These are phyloP conservation scores for Cataglyphis cursor DNA, from an alignment of 2,888 invertebrate species.

Conservation along the genomic window DNA sequence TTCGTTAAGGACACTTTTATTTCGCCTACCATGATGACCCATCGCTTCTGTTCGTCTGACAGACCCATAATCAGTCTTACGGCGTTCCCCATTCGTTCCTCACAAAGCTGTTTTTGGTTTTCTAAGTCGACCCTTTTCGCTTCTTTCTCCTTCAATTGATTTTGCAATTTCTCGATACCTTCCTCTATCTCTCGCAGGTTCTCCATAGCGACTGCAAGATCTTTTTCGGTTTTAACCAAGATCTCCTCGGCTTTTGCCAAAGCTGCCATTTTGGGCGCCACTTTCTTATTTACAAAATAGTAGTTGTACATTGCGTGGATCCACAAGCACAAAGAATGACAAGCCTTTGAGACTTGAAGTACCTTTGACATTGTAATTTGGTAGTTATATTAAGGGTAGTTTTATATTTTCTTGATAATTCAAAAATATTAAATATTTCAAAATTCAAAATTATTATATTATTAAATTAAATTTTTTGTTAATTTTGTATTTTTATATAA, in stretches of 20 bases:
- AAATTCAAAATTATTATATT: neutral
- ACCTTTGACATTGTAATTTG: slow-evolving; percentile 59
- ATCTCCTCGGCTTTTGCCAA: slow-evolving; percentile 91
- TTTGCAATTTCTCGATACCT: slow-evolving; percentile 92
- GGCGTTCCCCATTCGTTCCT: slow-evolving; percentile 93
- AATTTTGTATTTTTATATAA: neutral
- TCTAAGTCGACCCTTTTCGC: slow-evolving; percentile 91
- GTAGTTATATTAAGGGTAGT: neutral
- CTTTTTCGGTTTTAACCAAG: slow-evolving; percentile 90
- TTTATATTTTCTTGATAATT: neutral
- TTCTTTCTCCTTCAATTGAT: slow-evolving; percentile 91
- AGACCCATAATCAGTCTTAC: slow-evolving; percentile 90
- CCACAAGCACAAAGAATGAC: slow-evolving; percentile 95
- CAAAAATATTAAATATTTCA: neutral
- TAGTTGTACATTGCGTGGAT: slow-evolving; percentile 97
- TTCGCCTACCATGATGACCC: slow-evolving; percentile 91
- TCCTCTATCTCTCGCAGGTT: slow-evolving; percentile 93
- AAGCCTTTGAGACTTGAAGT: slow-evolving; percentile 92
- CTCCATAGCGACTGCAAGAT: slow-evolving; percentile 91
- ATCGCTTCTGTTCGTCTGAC: slow-evolving; percentile 91
- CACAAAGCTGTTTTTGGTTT: slow-evolving; percentile 92
- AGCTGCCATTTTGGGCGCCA: slow-evolving; percentile 96
- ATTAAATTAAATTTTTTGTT: neutral
- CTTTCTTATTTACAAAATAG: slow-evolving; percentile 94
- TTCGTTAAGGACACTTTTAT: slow-evolving; percentile 87